phyloP scores from a whole-genome alignment of 2,888 invertebrate genomes.

The Ophioninae sp. region DNA sequence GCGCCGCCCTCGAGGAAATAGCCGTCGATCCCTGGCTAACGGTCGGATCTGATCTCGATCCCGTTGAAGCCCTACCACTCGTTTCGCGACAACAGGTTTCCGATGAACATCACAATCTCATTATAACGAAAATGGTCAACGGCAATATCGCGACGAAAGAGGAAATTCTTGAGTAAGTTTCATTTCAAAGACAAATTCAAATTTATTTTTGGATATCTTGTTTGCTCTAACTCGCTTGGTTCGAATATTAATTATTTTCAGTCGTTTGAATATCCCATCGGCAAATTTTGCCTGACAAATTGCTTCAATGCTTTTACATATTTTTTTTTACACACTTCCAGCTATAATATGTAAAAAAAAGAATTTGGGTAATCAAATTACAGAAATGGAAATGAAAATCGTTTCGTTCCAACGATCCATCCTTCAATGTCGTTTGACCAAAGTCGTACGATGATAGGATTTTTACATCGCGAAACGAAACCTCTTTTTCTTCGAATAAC shows the following conservation, averaged over 20 bases:
- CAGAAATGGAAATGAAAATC: background rate
- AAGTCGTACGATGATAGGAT: background rate
- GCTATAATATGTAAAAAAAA: no score
- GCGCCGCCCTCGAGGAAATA: slow-evolving; percentile 94
- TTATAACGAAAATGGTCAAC: slow-evolving; percentile 97
- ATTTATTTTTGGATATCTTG: no score
- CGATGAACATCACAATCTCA: slow-evolving; percentile 94
- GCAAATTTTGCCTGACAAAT: no score
- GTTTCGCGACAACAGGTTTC: slow-evolving; percentile 94
- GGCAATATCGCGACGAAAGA: slow-evolving; percentile 97
- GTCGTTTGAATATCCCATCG: no score
- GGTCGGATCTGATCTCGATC: slow-evolving; percentile 81
- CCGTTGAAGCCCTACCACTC: slow-evolving; percentile 88
- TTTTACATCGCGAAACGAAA: background rate
- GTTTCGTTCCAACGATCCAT: background rate
- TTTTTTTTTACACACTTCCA: no score
- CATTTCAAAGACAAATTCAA: background rate
- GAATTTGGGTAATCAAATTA: no score
- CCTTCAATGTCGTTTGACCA: background rate
- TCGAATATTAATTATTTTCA: no score
- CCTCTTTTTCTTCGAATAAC: no score
- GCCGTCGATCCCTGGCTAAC: slow-evolving; percentile 92
- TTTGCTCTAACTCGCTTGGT: no score
- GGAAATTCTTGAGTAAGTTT: slow-evolving; percentile 92
- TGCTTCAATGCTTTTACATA: no score